phyloP scores from a whole-genome alignment of 2,888 invertebrate species.

The Loripinus fragilis region DNA sequence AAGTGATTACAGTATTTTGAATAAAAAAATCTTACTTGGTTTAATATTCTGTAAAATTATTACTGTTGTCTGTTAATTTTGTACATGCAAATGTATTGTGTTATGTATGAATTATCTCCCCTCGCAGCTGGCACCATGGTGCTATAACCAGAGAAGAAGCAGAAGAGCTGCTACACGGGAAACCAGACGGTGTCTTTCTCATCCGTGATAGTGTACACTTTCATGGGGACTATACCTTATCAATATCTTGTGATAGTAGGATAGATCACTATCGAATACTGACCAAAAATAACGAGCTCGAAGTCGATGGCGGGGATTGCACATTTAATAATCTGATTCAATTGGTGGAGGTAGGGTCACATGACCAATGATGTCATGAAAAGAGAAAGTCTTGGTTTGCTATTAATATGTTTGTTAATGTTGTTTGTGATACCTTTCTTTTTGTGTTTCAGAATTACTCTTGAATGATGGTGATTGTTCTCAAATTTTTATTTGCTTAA shows the following conservation, averaged over 20 bases:
- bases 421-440: constrained; percentile 13
- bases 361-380: constrained; percentile 37
- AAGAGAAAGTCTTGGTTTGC: neutral
- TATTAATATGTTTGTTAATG: neutral
- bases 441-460: neutral
- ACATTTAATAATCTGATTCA: constrained; percentile 97
- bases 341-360: constrained; percentile 90
- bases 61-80: too few species aligned
- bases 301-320: constrained; percentile 95
- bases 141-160: constrained; percentile 98
- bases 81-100: too few species aligned
- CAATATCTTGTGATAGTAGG: constrained; percentile 91
- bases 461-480: too few species aligned
- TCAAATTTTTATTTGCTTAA: neutral
- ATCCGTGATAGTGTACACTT: constrained; percentile 99
- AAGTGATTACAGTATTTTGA: too few species aligned
- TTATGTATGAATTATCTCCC: neutral
- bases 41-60: too few species aligned
- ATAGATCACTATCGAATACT: constrained; percentile 98
- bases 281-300: constrained; percentile 92
- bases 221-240: constrained; percentile 99
- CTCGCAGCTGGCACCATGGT: constrained; percentile 96
- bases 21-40: too few species aligned
- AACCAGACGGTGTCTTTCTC: constrained; percentile 92
- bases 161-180: constrained; percentile 89